phyloP scores from a whole-genome alignment of 1,140 invertebrate genomes.

The Tetragonula clypearis region DNA sequence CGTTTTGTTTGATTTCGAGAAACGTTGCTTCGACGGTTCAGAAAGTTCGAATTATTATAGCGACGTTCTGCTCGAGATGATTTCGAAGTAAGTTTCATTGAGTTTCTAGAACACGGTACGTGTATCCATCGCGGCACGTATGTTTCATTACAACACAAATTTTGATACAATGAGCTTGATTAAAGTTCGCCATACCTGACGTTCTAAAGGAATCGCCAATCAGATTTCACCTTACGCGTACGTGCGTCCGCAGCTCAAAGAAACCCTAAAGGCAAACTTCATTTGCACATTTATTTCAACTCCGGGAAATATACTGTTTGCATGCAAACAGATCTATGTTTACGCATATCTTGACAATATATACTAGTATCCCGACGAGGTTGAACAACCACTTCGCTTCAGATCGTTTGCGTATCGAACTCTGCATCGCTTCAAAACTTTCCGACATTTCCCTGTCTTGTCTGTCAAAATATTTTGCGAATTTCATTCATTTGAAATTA shows the following conservation, averaged over 20 bases:
- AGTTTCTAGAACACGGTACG: not conserved
- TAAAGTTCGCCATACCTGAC: not conserved
- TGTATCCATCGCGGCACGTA: not conserved
- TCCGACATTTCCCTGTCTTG: not conserved
- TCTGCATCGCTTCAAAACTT: not conserved
- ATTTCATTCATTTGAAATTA: not conserved
- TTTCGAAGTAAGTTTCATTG: not conserved
- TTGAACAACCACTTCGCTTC: not conserved
- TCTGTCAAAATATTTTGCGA: not conserved
- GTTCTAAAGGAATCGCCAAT: conserved; percentile 23
- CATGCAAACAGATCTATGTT: not conserved
- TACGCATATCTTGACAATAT: not conserved
- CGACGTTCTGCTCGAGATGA: not conserved
- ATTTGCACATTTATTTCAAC: conserved; percentile 34
- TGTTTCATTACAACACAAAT: conserved; percentile 20
- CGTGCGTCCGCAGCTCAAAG: conserved; percentile 6
- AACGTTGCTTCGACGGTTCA: not conserved
- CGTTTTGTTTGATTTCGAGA: not conserved
- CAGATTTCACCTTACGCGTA: conserved; percentile 3
- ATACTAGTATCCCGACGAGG: too few relatives aligned
- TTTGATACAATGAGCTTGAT: conserved; percentile 39
- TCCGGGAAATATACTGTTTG: conserved; percentile 15
- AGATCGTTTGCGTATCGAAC: not conserved
- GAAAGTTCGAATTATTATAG: not conserved
- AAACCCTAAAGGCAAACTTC: conserved; percentile 6